A percentile compares a stretch with the other conserved stretches of the same genome.
These are phyloP conservation scores for Eilema depressum DNA, from an alignment of 2,888 invertebrate genomes.

Conservation along the genomic window DNA sequence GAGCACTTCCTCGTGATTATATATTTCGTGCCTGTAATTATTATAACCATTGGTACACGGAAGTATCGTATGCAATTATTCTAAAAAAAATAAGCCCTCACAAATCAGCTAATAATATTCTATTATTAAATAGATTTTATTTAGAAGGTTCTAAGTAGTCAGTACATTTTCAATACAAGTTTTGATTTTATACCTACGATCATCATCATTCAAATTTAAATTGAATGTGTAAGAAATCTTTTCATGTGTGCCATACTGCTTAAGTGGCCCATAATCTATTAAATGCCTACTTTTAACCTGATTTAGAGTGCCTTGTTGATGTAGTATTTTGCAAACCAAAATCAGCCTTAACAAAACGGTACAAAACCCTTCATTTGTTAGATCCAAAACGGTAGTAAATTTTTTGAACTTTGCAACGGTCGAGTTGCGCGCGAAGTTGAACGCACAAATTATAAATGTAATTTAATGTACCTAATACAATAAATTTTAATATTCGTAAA, in stretches of 20 bases:
- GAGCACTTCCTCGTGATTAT: background rate
- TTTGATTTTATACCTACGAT: no score
- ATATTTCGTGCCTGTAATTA: background rate
- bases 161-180: background rate
- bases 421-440: background rate
- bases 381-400: background rate
- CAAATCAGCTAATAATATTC: background rate
- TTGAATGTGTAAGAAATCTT: no score
- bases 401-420: background rate
- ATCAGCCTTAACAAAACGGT: background rate
- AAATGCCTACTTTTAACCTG: background rate
- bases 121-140: background rate
- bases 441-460: background rate
- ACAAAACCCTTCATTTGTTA: background rate
- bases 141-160: background rate
- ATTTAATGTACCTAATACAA: background rate
- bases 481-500: background rate
- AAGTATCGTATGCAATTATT: background rate
- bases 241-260: no score
- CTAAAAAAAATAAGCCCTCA: background rate
- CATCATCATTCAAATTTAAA: background rate
- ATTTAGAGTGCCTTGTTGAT: background rate
- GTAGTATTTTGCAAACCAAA: background rate
- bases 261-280: background rate
- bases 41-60: background rate